phyloP scores from a whole-genome alignment of 2,797 vertebrate genomes.

The Protonibea diacanthus region DNA sequence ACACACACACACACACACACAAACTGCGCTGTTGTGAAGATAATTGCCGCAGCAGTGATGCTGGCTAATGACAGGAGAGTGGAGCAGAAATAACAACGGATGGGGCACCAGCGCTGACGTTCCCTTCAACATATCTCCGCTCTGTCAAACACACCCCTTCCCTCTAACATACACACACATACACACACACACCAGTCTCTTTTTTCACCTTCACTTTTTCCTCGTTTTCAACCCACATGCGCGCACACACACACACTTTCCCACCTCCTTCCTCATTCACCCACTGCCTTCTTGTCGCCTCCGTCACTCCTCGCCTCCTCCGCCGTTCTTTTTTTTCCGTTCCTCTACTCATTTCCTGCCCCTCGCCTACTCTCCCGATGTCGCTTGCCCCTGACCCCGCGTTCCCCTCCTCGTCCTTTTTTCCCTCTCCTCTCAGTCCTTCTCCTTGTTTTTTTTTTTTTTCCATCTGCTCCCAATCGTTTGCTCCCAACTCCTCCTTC shows the following conservation, averaged over 20 bases:
- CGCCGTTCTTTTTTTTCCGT: constrained; percentile 8
- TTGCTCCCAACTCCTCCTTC: constrained; percentile 38
- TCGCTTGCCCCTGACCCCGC: constrained; percentile 23
- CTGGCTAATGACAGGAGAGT: constrained; percentile 69
- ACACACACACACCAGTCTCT: constrained; percentile 20
- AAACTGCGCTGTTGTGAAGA: constrained; percentile 50
- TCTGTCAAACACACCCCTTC: constrained; percentile 38
- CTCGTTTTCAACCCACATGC: constrained; percentile 15
- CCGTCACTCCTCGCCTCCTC: constrained; percentile 52
- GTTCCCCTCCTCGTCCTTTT: not conserved
- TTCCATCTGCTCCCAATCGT: not conserved
- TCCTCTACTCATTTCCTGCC: constrained; percentile 24
- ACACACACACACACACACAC: not conserved
- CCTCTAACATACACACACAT: not conserved
- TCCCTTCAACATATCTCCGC: constrained; percentile 50
- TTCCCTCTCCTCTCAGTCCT: not conserved
- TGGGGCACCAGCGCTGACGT: constrained; percentile 52
- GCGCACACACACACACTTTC: constrained; percentile 14
- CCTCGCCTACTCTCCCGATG: constrained; percentile 3
- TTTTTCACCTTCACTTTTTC: constrained; percentile 24
- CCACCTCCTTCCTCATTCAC: constrained; percentile 47
- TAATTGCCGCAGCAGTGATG: constrained; percentile 67
- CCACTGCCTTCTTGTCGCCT: constrained; percentile 58
- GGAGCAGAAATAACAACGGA: constrained; percentile 68
- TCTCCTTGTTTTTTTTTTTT: constrained; percentile 10